A percentile compares a stretch with the other conserved stretches of the same genome.
Evolutionary conservation across 2,888 invertebrate species (phyloP).

Genomic region (Ophion slaviceki): DNA sequence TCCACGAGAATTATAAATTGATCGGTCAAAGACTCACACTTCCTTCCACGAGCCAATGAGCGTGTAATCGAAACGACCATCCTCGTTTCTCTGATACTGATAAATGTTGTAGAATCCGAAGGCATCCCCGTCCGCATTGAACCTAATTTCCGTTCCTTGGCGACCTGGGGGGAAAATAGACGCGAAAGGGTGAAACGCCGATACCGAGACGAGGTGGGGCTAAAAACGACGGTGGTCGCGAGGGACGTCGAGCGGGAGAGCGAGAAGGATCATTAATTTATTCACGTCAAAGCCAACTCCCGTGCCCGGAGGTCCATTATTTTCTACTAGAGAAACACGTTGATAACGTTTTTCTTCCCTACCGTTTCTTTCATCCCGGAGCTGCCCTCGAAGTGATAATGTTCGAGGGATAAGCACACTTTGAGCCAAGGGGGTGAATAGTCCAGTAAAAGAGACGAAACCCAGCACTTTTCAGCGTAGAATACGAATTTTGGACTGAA

Average conservation of each 20-base stretch:
- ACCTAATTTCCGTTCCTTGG: conserved; percentile 85
- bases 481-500: too few species aligned
- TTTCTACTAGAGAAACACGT: conserved; percentile 38
- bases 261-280: conserved; percentile 48
- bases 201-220: not conserved
- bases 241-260: conserved; percentile 30
- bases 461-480: too few species aligned
- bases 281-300: conserved; percentile 30
- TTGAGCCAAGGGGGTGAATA: not conserved
- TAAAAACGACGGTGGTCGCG: not conserved
- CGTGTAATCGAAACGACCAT: conserved; percentile 85
- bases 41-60: conserved; percentile 86
- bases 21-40: conserved; percentile 81
- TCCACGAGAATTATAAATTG: conserved; percentile 35
- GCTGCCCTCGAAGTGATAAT: not conserved
- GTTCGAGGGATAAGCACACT: not conserved
- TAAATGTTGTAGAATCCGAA: conserved; percentile 89
- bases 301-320: conserved; percentile 37
- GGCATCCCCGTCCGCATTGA: conserved; percentile 89
- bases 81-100: conserved; percentile 86
- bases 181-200: conserved; percentile 15
- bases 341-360: conserved; percentile 20
- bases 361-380: not conserved
- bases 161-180: conserved; percentile 79
- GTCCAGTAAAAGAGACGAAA: too few species aligned